phyloP scores from a whole-genome alignment of 1,140 invertebrate species.

The Drosophila yakuba region DNA sequence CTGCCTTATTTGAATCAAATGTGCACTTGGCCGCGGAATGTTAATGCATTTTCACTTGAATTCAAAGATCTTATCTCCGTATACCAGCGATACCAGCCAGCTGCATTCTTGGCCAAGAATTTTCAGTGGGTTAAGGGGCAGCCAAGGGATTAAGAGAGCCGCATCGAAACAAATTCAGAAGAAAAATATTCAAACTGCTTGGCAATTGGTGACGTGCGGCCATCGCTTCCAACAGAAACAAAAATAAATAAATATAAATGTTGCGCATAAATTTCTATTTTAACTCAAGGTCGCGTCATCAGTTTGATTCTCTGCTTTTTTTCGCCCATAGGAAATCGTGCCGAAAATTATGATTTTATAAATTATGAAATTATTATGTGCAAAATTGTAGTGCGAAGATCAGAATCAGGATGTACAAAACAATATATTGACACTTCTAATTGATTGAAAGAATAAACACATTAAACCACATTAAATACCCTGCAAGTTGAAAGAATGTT shows the following conservation, averaged over 20 bases:
- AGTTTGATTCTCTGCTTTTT: constrained; percentile 34
- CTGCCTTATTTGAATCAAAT: constrained; percentile 35
- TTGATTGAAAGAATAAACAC: too few relatives aligned
- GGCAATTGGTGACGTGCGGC: constrained; percentile 57
- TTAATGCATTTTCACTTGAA: constrained; percentile 53
- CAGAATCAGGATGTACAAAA: background rate
- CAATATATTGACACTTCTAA: background rate
- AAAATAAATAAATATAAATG: constrained; percentile 42
- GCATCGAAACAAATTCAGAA: constrained; percentile 16
- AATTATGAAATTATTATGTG: background rate
- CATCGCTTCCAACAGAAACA: constrained; percentile 17
- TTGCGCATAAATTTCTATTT: constrained; percentile 77
- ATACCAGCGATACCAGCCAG: constrained; percentile 14
- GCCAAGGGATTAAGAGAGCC: background rate
- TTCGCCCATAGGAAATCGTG: constrained; percentile 1
- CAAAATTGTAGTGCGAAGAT: background rate
- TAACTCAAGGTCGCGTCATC: constrained; percentile 76
- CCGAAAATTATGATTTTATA: background rate
- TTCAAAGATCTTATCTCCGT: constrained; percentile 41
- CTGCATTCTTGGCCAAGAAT: constrained; percentile 13
- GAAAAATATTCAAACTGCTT: constrained; percentile 36
- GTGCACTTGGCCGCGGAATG: constrained; percentile 12
- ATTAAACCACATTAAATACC: too few relatives aligned
- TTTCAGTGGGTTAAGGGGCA: constrained; percentile 1
- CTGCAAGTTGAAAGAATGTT: too few relatives aligned